These are phyloP conservation scores for Morinoia aosen DNA, from an alignment of 2,888 invertebrate species.

Conservation along the genomic window DNA sequence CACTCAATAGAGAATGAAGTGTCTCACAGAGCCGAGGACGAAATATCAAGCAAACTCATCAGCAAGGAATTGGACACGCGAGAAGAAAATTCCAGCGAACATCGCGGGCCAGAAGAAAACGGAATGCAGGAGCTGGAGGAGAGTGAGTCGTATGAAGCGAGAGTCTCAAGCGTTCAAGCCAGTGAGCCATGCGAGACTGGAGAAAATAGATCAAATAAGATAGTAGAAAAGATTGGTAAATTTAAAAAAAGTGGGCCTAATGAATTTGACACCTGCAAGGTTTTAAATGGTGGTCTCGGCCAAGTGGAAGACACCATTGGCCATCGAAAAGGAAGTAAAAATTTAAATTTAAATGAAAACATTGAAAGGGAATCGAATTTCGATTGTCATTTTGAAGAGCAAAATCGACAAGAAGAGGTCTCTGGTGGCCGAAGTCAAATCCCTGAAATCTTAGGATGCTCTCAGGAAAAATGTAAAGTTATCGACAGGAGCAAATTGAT, in stretches of 20 bases:
- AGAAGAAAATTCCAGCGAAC: background rate
- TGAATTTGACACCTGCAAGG: background rate
- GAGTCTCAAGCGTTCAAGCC: background rate
- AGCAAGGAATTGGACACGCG: background rate
- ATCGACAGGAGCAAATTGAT: background rate
- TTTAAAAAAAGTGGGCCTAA: background rate
- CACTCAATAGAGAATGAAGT: background rate
- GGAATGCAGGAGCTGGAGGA: background rate
- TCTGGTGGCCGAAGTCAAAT: background rate
- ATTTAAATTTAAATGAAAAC: background rate
- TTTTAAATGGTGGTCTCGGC: background rate
- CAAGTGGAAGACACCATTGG: background rate
- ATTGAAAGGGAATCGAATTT: background rate
- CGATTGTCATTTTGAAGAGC: background rate
- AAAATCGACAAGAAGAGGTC: background rate
- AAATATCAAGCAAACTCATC: background rate
- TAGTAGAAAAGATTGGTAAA: background rate
- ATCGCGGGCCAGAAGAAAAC: background rate
- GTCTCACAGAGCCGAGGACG: background rate
- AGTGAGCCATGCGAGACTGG: background rate
- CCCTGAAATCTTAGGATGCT: background rate
- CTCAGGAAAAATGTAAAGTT: background rate
- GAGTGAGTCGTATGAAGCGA: background rate
- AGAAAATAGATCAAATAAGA: background rate
- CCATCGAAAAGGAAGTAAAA: background rate